phyloP scores from a whole-genome alignment of 2,113 vertebrate genomes.

The Ptyas mucosa region DNA sequence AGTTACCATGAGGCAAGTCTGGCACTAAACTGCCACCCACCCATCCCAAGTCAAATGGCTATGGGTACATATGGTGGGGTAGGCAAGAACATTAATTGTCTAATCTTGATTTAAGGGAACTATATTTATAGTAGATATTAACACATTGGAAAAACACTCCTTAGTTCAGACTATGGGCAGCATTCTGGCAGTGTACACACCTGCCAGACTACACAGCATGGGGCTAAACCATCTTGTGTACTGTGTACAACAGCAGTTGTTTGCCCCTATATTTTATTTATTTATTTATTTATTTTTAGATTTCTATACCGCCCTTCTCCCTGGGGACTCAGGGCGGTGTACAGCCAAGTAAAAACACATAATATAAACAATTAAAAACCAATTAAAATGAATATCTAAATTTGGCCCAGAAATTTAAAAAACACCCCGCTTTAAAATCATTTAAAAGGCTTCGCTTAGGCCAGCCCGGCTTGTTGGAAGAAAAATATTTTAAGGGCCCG shows the following conservation, averaged over 20 bases:
- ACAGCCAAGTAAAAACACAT: too few species aligned
- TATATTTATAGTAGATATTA: neutral
- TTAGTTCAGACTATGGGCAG: neutral
- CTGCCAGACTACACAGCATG: neutral
- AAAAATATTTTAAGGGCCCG: too few species aligned
- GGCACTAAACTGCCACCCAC: neutral
- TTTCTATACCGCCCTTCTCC: too few species aligned
- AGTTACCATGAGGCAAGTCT: neutral
- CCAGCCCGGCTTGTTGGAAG: too few species aligned
- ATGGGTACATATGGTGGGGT: neutral
- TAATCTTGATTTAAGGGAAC: neutral
- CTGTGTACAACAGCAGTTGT: neutral
- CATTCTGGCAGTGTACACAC: neutral
- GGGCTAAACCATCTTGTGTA: neutral
- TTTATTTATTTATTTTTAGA: too few species aligned
- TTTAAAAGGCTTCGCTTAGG: too few species aligned
- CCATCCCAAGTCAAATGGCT: neutral
- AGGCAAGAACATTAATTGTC: neutral
- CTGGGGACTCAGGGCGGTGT: too few species aligned
- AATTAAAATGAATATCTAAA: too few species aligned
- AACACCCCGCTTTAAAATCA: too few species aligned
- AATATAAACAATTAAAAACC: too few species aligned
- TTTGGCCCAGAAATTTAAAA: too few species aligned
- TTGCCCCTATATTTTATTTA: too few species aligned
- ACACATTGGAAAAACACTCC: neutral